Evolutionary conservation across 2,797 vertebrate species (phyloP), one percentile per base, ranked within the genome.

Genomic region (Poecilia velifera): DNA sequence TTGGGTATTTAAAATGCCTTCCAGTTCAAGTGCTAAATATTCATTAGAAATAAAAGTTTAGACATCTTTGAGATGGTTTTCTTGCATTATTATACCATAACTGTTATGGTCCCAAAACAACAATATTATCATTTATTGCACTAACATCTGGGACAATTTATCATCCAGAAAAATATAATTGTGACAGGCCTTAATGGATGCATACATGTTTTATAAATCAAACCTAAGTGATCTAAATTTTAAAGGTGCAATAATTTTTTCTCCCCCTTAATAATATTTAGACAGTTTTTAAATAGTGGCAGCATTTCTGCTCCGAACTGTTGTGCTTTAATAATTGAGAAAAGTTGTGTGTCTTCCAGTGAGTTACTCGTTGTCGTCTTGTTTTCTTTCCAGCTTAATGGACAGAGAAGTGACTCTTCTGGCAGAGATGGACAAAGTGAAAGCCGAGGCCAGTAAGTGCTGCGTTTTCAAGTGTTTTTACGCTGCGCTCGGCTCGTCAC

Each of bases 341-440:
- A 71, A 86, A 80, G 73, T 2, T 22, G 6, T 6, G 6, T 6
- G 22, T 51, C 8, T 25, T 53, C 49, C 0, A 53, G 20, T 53
- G 49, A 53, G 49, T 2, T 57, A 79, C 20, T 6, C 7, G 34
- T 31, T 16, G 12, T 41, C 43, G 2, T n/a, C 55, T 20, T 51
- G 66, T 77, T 70, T 88, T 85, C 45, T 76, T 80, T 82, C 5
- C 85, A 99, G 98, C 94, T 96, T 99, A 78, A 99, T 99, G 97
- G 98, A 99, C 92, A 96, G 98, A 82, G 98, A 99, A 93, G 98
- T 99, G 85, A 95, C 97, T 22, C 93, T 99, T 55, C 90, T 99
- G 83, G 94, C 87, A 3, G 98, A 99, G 89, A 98, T 99, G 98
- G 98, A 99, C 93, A 98, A 98, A 96, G 98, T 99, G 85, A 99